A percentile compares a stretch with the other conserved stretches of the same genome.
Evolutionary conservation across 23 tunicate genomes (phyloP).

Genomic region (Pegea sp.): DNA sequence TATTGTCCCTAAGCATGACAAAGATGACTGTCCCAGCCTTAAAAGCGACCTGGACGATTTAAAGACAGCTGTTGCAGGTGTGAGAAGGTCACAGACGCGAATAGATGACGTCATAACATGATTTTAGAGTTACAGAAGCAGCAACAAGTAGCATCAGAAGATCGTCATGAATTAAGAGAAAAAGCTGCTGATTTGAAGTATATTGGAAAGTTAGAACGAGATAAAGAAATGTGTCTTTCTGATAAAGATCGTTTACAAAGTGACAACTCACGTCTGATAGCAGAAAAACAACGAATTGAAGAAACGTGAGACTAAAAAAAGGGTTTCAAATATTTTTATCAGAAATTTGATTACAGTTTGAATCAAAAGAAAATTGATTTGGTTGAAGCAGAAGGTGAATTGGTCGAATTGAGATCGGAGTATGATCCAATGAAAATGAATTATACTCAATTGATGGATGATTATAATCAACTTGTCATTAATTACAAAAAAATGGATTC

Average conservation of each 20-base stretch:
- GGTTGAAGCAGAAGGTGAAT: constrained; percentile 14
- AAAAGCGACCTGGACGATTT: constrained; percentile 32
- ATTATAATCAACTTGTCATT: constrained; percentile 8
- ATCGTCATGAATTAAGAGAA: not conserved
- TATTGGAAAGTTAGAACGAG: not conserved
- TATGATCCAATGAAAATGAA: constrained; percentile 29
- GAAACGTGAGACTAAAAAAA: not conserved
- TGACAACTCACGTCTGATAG: not conserved
- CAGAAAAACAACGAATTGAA: not conserved
- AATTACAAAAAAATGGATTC: constrained; percentile 1
- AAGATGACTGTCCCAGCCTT: constrained; percentile 80
- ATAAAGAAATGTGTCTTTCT: not conserved
- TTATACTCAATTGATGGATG: constrained; percentile 26
- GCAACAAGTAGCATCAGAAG: not conserved
- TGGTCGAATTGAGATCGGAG: constrained; percentile 10
- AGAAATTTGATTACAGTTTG: constrained; percentile 6
- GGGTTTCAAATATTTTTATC: too few relatives aligned
- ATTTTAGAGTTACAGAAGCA: not conserved
- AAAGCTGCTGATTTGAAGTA: not conserved
- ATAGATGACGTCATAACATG: not conserved
- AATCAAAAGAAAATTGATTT: constrained; percentile 12
- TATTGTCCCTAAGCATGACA: constrained; percentile 86
- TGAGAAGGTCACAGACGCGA: constrained; percentile 3
- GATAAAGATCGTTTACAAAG: not conserved
- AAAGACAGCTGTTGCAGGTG: constrained; percentile 20